Conservation (phyloP, 2,797 vertebrate species). For the Acestrorhynchus altus region DNA sequence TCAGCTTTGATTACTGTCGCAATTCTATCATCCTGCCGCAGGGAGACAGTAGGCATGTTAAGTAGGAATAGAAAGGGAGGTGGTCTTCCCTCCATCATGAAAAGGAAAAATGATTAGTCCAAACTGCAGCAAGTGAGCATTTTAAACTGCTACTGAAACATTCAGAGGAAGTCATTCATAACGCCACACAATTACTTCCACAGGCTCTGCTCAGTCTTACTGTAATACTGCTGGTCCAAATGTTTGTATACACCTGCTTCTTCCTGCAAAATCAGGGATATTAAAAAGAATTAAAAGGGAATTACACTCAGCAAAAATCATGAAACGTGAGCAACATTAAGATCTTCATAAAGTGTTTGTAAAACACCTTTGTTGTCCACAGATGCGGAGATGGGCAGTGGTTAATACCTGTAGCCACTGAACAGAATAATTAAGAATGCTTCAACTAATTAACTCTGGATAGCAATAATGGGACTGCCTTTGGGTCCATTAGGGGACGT, state of each 20-base stretch:
- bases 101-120: not conserved
- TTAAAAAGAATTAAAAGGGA: no score
- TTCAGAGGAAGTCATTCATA: not conserved
- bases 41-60: not conserved
- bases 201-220: not conserved
- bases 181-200: not conserved
- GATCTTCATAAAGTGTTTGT: no score
- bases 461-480: no score
- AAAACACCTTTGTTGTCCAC: no score
- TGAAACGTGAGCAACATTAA: no score
- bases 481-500: no score
- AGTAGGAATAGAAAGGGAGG: not conserved
- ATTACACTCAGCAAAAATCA: no score
- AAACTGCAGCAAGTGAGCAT: not conserved
- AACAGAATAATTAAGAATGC: no score
- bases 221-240: not conserved
- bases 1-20: not conserved
- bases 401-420: no score
- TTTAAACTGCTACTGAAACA: not conserved
- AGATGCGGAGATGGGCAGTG: no score
- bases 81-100: not conserved
- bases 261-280: not conserved
- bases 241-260: not conserved
- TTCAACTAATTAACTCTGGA: no score
- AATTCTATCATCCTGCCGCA: not conserved